Conservation (phyloP, 1,140 invertebrate species). For the Oncopodura yosiiana region DNA sequence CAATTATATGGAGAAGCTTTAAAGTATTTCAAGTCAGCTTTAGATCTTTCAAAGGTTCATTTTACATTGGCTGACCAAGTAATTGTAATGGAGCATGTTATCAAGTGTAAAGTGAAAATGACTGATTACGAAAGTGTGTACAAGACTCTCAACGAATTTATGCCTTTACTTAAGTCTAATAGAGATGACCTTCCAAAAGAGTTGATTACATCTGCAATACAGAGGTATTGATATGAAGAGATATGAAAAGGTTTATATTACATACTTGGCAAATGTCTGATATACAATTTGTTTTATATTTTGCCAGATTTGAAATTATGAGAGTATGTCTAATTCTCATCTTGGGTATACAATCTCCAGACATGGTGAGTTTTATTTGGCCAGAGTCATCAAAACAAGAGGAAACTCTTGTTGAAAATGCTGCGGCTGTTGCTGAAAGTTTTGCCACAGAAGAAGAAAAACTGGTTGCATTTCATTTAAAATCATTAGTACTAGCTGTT, state of each 20-base stretch:
- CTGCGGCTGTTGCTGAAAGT: not conserved
- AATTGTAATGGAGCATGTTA: conserved; percentile 13
- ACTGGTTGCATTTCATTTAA: conserved; percentile 8
- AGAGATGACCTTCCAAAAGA: conserved; percentile 4
- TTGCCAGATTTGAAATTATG: conserved; percentile 24
- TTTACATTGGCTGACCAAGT: conserved; percentile 25
- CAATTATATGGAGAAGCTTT: conserved; percentile 24
- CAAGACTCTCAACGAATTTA: conserved; percentile 21
- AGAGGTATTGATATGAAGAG: not conserved
- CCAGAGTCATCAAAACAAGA: not conserved
- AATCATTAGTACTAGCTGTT: conserved; percentile 30
- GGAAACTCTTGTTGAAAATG: not conserved
- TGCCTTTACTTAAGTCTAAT: not conserved
- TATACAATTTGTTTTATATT: not conserved
- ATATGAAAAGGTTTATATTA: not conserved
- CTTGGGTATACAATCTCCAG: conserved; percentile 17
- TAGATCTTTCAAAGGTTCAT: conserved; percentile 9
- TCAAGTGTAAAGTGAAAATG: conserved; percentile 25
- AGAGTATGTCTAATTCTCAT: conserved; percentile 29
- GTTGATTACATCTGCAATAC: not conserved
- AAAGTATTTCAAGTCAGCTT: conserved; percentile 19
- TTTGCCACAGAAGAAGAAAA: conserved; percentile 2
- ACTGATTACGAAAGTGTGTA: conserved; percentile 26
- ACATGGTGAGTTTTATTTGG: conserved; percentile 26
- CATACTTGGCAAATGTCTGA: not conserved